Percentiles rank a stretch among this genome's conserved stretches.
Conservation (phyloP, 2,113 vertebrate genomes). For the Scomber scombrus region DNA sequence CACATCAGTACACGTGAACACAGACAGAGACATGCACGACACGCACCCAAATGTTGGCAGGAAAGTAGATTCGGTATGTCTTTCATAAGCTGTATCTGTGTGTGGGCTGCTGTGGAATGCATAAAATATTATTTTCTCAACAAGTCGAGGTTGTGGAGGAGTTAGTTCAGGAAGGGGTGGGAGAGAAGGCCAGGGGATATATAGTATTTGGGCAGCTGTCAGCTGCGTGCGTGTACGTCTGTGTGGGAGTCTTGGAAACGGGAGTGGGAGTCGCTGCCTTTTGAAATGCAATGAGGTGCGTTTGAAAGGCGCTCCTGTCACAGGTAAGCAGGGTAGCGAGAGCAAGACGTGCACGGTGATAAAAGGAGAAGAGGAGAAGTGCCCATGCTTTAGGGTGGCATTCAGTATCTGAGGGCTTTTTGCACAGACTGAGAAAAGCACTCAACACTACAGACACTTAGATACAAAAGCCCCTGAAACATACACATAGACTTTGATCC, state of each 20-base stretch:
- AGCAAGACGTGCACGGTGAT: slow-evolving; percentile 75
- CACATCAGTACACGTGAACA: slow-evolving; percentile 38
- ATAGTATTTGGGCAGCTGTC: slow-evolving; percentile 84
- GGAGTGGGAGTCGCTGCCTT: slow-evolving; percentile 83
- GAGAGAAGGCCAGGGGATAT: slow-evolving; percentile 76
- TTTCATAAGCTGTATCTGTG: slow-evolving; percentile 77
- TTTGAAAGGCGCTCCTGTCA: slow-evolving; percentile 88
- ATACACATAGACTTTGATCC: slow-evolving; percentile 86
- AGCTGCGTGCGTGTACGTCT: slow-evolving; percentile 78
- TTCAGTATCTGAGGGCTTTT: slow-evolving; percentile 82
- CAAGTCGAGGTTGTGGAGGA: slow-evolving; percentile 77
- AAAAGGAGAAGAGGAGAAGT: slow-evolving; percentile 80
- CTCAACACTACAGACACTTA: slow-evolving; percentile 70
- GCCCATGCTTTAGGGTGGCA: slow-evolving; percentile 77
- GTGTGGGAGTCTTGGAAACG: slow-evolving; percentile 79
- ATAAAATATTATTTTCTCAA: slow-evolving; percentile 84
- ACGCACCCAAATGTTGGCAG: slow-evolving; percentile 61
- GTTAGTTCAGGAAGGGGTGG: slow-evolving; percentile 73
- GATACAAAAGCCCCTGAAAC: slow-evolving; percentile 76
- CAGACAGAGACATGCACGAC: slow-evolving; percentile 30
- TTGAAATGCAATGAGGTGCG: slow-evolving; percentile 88
- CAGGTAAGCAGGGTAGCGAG: slow-evolving; percentile 81
- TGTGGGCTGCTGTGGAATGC: slow-evolving; percentile 83
- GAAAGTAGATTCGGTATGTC: slow-evolving; percentile 55
- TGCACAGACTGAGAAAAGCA: slow-evolving; percentile 79